Conservation (phyloP, 2,113 vertebrate species). For the Pogonocichla stellata region DNA sequence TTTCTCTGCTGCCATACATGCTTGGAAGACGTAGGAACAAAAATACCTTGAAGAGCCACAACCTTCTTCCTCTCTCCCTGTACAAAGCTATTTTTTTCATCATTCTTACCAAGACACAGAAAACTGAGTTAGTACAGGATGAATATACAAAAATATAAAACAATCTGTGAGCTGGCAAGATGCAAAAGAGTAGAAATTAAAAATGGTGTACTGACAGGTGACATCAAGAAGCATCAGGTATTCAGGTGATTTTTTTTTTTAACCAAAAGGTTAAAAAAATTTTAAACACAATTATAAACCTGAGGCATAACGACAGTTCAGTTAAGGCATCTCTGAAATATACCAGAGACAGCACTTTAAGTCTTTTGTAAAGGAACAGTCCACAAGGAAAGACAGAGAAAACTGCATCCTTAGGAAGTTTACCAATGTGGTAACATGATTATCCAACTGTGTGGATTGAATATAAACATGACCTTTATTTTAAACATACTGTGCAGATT, state of each 20-base stretch:
- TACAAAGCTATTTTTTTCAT: not conserved
- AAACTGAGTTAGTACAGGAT: not conserved
- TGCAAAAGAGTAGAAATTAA: not conserved
- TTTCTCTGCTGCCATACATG: not conserved
- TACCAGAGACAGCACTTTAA: not conserved
- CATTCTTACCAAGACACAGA: not conserved
- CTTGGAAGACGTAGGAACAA: not conserved
- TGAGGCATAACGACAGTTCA: not conserved
- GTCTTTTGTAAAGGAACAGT: not conserved
- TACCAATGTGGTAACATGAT: not conserved
- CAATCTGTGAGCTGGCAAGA: not conserved
- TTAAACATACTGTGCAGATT: not conserved
- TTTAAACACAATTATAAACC: not conserved
- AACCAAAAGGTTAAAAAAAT: not conserved
- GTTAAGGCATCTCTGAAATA: not conserved
- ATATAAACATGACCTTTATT: not conserved
- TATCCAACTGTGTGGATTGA: not conserved
- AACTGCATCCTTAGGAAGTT: not conserved
- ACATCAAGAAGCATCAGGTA: not conserved
- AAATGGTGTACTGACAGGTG: not conserved
- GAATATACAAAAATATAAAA: not conserved
- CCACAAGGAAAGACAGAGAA: not conserved
- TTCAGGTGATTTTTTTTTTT: not conserved
- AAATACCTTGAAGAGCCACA: not conserved
- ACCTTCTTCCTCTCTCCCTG: not conserved